Evolutionary conservation across 2,888 invertebrate genomes (phyloP), one percentile per base, ranked within the genome.

Genomic region (Aleiodes testaceus): DNA sequence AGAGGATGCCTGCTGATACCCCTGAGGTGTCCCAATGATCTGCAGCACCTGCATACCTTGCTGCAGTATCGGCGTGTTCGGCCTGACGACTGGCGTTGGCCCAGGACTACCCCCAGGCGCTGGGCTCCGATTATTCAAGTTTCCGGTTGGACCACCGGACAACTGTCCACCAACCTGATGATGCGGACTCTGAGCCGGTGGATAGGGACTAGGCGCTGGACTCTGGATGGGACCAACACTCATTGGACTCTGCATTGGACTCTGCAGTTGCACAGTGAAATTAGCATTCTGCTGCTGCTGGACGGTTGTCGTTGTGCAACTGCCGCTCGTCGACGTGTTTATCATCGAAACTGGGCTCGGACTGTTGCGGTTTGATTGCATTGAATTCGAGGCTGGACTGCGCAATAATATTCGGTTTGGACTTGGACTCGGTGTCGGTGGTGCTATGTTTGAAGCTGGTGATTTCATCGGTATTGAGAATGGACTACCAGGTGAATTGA

Each of bases 41-140:
- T 87, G 87, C 26, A 87, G 73, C n/a, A 87, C 87, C 68, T 87
- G 87, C 87, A 87, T 87, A 22, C 87, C 87, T 76, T 86, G 87
- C 63, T 87, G 87, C 44, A 87, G 72, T 70, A 87, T 85, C 2
- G 87, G 87, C 44, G 87, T 87, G 70, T 84, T 87, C 6, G 87
- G 83, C 75, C 87, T 80, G 20, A 87, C 87, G 74, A 85, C 83
- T 53, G 87, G 87, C 16, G 16, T 59, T 63, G 87, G 87, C 64
- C 87, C 87, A 72, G 87, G 87, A 73, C 87, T 87, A n/a, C 87
- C 85, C 16, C 86, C 86, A 44, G 87, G 85, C 30, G 84, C 87
- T 69, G 87, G 87, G 79, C 87, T 87, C 74, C 85, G 81, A 70
- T 86, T 87, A 72, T 83, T 86, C 50, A 87, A 75, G 18, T 82